Evolutionary conservation across 2,113 vertebrate species (phyloP).

Genomic region (Beaufortia kweichowensis): DNA sequence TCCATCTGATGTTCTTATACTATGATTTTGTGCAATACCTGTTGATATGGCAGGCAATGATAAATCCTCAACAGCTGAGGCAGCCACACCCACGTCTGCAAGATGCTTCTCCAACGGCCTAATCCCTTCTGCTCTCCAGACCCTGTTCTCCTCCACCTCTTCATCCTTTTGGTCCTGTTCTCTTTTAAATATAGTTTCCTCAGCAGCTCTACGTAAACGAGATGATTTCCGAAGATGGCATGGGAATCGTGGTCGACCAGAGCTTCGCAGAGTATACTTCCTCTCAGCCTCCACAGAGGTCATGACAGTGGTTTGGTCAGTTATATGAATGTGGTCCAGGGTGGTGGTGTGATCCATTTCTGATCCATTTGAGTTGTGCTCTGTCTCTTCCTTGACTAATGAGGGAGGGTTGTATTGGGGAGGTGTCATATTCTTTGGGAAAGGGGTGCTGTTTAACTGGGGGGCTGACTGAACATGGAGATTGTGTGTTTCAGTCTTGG

Average conservation of each 20-base stretch:
- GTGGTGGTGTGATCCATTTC: slow-evolving; percentile 31
- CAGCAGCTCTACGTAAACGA: slow-evolving; percentile 66
- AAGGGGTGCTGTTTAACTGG: slow-evolving; percentile 49
- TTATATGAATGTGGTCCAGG: slow-evolving; percentile 40
- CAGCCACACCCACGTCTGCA: slow-evolving; percentile 58
- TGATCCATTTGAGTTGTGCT: slow-evolving; percentile 27
- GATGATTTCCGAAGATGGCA: slow-evolving; percentile 87
- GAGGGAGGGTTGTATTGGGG: slow-evolving; percentile 32
- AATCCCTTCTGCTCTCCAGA: slow-evolving; percentile 58
- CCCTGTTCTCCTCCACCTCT: slow-evolving; percentile 50
- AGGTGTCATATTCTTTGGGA: slow-evolving; percentile 35
- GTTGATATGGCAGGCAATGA: slow-evolving; percentile 23
- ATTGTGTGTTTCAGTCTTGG: slow-evolving; percentile 53
- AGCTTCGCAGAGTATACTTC: slow-evolving; percentile 92
- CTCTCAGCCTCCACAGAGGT: slow-evolving; percentile 72
- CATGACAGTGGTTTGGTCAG: slow-evolving; percentile 36
- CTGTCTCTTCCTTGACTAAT: slow-evolving; percentile 36
- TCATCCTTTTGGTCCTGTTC: slow-evolving; percentile 45
- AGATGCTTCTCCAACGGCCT: slow-evolving; percentile 50
- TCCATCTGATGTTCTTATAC: slow-evolving; percentile 23
- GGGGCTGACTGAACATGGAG: slow-evolving; percentile 53
- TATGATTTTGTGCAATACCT: slow-evolving; percentile 42
- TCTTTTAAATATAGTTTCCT: slow-evolving; percentile 47
- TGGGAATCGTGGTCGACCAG: slow-evolving; percentile 91
- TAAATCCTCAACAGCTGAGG: slow-evolving; percentile 25